Base-by-base conservation (phyloP, 2,888 invertebrate genomes). In the Aphelenchoides bicaudatus region DNA sequence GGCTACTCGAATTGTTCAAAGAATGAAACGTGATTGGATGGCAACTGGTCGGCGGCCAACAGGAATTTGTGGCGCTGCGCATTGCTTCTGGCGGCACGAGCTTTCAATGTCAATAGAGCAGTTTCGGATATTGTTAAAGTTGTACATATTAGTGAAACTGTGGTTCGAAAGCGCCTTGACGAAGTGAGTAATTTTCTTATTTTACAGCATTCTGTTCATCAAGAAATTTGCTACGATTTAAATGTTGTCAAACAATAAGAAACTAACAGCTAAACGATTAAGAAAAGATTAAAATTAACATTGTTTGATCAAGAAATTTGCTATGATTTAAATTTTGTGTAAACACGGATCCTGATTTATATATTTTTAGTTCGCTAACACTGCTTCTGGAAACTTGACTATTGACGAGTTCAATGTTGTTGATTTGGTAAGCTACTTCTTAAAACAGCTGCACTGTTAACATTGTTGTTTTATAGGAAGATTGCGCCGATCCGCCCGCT, bases 11-110 rank as follows among this genome's bases (percentile, higher is more conserved):
- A 84, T 98, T 61, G 91, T 96, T 23, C 89, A 91, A 81, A 85
- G 98, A 72, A 98, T 98, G 98, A 96, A 94, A 81, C 86, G 90
- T 74, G 98, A 98, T 81, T 94, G 91, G 80, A 88, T 98, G 80
- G 91, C 93, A 80, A 90, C 90, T 0, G 98, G 98, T 5, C 84
- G 98, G 59, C 83, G 94, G 69, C 96, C 98, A 1, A 92, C 94
- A 0, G 98, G 96, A 10, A 85, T 98, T 21, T 98, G 96, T 82
- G 98, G 98, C 25, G 96, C 98, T 79, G n/a, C n/a, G 96, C 96
- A 0, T 83, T 98, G 2, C 83, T 98, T 19, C 91, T 98, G 79
- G 91, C 96, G 2, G 89, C 91, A 0, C 86, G 96, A 80, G 88
- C 90, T 76, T 94, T 91, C 80, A 88, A 86, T 75, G 31, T 62